Base-by-base conservation (phyloP, 2,113 vertebrate genomes). In the Capreolus pygargus region DNA sequence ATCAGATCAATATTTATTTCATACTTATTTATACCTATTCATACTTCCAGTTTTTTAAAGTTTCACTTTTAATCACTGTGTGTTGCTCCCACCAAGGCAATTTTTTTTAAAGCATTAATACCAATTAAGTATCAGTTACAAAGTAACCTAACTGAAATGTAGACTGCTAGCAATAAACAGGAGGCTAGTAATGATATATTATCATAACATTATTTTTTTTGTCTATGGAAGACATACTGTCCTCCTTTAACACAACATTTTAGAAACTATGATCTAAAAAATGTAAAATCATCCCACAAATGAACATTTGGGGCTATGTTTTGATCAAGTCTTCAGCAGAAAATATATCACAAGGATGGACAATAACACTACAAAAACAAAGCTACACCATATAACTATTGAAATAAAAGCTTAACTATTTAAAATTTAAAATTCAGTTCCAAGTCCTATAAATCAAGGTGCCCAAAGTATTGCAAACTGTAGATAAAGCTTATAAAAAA, bases 121-220 rank as follows among this genome's bases (percentile, higher is more conserved):
- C 19, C 9, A 91, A 25, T 55, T 19, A 86, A 91, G 14, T 60
- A 74, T 21, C 30, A 19, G 43, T 79, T 94, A 87, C 83, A 55
- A 95, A 96, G 84, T 79, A 95, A 93, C 52, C 70, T 86, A 39
- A 83, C 33, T 55, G 55, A 91, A 93, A 93, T 76, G 57, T 5
- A 90, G 27, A 83, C 16, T 86, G 8, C 17, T 82, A 58, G n/a
- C 14, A 86, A 74, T 36, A 95, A 83, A 54, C 5, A 81, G n/a
- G 15, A 91, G 12, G 4, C 10, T 58, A 54, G 16, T 86, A 57
- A 83, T 5, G 28, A 47, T 84, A 60, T 28, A 86, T 61, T 36
- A 79, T 36, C 47, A 54, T 33, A 92, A 91, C 60, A 33, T 84
- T 50, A 94, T 92, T 74, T 36, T 79, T 92, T 88, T 83, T 85